A percentile compares a stretch with the other conserved stretches of the same genome.
These are phyloP conservation scores for Eristalis intricaria DNA, from an alignment of 2,888 invertebrate species.

Conservation along the genomic window DNA sequence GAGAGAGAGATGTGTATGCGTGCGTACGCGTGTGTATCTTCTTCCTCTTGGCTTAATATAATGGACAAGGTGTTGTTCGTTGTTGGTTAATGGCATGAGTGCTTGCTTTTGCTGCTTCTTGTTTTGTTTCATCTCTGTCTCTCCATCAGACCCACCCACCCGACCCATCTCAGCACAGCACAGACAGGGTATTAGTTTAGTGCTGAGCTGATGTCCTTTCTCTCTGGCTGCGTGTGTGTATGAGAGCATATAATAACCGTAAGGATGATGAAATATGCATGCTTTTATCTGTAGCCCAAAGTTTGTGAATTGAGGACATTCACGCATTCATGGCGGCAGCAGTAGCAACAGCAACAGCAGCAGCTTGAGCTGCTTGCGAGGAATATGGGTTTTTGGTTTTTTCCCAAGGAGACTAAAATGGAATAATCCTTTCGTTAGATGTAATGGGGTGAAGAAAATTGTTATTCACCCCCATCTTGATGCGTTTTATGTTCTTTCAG, in stretches of 20 bases:
- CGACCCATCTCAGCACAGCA: neutral
- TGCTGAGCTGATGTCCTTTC: conserved; percentile 60
- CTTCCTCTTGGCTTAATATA: conserved; percentile 46
- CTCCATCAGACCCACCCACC: neutral
- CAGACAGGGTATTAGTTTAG: conserved; percentile 52
- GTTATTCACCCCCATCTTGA: conserved; percentile 69
- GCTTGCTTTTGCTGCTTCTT: conserved; percentile 32
- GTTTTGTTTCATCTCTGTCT: neutral
- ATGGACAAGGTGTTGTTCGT: conserved; percentile 70
- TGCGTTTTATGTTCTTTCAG: conserved; percentile 63
- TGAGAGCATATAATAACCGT: conserved; percentile 61
- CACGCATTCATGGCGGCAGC: conserved; percentile 44
- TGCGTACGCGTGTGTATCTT: conserved; percentile 14
- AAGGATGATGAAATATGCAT: conserved; percentile 66
- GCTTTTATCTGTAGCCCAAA: conserved; percentile 63
- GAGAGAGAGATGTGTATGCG: neutral
- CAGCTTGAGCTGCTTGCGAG: neutral
- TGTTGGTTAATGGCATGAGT: conserved; percentile 67
- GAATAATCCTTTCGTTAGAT: conserved; percentile 70
- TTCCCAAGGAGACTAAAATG: conserved; percentile 21
- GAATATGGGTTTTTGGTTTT: neutral
- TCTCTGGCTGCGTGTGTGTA: neutral
- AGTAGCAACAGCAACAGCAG: neutral
- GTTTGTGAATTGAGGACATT: conserved; percentile 68
- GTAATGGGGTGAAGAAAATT: conserved; percentile 71